Percentiles rank a stretch among this genome's conserved stretches.
These are phyloP conservation scores for Hetaerina titia DNA, from an alignment of 2,888 invertebrate species.

Conservation along the genomic window DNA sequence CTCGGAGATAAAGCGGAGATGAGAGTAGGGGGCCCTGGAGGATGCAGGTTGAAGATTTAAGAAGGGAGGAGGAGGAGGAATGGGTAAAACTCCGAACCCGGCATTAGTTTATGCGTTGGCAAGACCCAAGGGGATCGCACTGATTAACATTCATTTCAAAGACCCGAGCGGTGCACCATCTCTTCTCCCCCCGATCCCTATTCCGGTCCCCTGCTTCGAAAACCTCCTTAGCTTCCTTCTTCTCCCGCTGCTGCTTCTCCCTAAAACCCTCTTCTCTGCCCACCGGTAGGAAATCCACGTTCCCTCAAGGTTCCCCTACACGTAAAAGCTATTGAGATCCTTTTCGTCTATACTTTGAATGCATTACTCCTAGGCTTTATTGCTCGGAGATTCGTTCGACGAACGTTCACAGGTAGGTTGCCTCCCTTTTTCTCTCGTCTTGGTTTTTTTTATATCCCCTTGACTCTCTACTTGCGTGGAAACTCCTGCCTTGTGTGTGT, in stretches of 20 bases:
- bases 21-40: not conserved
- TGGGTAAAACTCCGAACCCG: conserved; percentile 4
- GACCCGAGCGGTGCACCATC: not conserved
- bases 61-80: not conserved
- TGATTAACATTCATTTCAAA: conserved; percentile 10
- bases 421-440: not conserved
- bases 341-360: not conserved
- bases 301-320: not conserved
- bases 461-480: not conserved
- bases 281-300: not conserved
- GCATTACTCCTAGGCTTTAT: conserved; percentile 9
- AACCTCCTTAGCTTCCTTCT: not conserved
- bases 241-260: not conserved
- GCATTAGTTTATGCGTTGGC: not conserved
- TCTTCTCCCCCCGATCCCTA: not conserved
- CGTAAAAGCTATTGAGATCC: not conserved
- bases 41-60: not conserved
- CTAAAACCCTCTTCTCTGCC: not conserved
- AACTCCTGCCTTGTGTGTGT: not conserved
- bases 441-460: not conserved
- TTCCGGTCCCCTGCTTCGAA: not conserved
- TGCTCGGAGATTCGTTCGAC: not conserved
- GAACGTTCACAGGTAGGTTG: not conserved
- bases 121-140: not conserved
- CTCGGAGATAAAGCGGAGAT: not conserved